Percentiles rank a stretch among this genome's conserved stretches.
These are phyloP conservation scores for Hyposoter didymator DNA, from an alignment of 2,888 invertebrate species.

Conservation along the genomic window DNA sequence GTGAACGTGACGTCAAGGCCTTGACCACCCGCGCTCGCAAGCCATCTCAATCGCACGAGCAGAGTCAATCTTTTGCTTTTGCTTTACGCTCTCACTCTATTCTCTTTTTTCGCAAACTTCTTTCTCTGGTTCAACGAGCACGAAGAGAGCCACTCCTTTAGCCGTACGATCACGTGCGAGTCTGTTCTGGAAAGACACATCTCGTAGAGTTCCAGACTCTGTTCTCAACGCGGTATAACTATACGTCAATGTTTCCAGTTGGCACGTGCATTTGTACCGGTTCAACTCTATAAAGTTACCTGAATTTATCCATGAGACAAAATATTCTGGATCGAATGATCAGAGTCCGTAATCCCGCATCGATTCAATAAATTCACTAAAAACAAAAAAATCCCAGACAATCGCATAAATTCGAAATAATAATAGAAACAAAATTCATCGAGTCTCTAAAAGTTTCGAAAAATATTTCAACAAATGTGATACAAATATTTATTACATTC, in stretches of 20 bases:
- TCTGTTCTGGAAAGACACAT: slow-evolving; percentile 33
- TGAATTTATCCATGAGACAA: background rate
- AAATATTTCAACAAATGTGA: background rate
- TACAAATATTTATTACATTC: background rate
- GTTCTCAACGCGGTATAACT: slow-evolving; percentile 10
- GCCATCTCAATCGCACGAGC: slow-evolving; percentile 55
- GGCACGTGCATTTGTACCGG: slow-evolving; percentile 43
- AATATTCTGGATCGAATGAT: background rate
- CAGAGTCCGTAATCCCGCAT: background rate
- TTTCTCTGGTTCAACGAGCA: slow-evolving; percentile 62
- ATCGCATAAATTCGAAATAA: background rate
- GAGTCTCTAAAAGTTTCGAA: background rate
- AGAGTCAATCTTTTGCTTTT: slow-evolving; percentile 56
- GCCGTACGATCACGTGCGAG: slow-evolving; percentile 49
- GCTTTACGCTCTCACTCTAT: slow-evolving; percentile 25
- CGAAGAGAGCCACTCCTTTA: slow-evolving; percentile 59
- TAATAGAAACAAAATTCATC: background rate
- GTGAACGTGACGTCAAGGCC: slow-evolving; percentile 58
- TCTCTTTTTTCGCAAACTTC: slow-evolving; percentile 34
- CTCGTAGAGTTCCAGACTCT: slow-evolving; percentile 6
- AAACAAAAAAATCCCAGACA: background rate
- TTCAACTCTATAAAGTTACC: slow-evolving; percentile 45
- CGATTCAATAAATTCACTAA: background rate
- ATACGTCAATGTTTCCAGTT: background rate
- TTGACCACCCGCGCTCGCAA: slow-evolving; percentile 61